These are phyloP conservation scores for Corynorhinus townsendii DNA, from an alignment of 2,113 vertebrate genomes.

Conservation along the genomic window DNA sequence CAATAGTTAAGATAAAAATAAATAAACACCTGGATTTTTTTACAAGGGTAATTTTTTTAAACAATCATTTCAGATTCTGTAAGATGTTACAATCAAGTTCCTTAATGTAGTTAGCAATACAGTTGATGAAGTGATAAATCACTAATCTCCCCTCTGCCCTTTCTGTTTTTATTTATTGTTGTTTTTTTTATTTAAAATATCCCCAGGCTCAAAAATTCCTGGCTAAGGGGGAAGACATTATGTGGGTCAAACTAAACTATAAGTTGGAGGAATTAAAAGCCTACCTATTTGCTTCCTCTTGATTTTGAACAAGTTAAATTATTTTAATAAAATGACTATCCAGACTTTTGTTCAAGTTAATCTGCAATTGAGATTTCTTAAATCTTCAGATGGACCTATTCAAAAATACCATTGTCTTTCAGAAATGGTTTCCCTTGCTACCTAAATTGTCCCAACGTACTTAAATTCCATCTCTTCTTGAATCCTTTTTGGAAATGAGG, in stretches of 20 bases:
- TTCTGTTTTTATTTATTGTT: background rate
- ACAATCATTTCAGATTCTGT: background rate
- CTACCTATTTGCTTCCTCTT: background rate
- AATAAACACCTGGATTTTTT: background rate
- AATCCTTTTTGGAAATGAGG: background rate
- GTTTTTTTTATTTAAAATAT: slow-evolving; percentile 9
- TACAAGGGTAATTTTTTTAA: background rate
- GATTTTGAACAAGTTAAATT: background rate
- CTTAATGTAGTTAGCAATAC: background rate
- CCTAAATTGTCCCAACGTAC: background rate
- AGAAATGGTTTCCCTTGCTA: background rate
- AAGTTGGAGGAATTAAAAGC: background rate
- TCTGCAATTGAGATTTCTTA: background rate
- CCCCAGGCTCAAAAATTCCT: background rate
- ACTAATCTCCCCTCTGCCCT: background rate
- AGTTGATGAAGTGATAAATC: background rate
- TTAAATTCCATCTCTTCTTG: slow-evolving; percentile 7
- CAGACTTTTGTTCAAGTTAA: background rate
- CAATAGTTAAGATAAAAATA: background rate
- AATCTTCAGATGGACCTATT: background rate
- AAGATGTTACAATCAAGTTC: background rate
- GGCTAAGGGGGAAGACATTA: background rate
- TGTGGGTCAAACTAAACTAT: slow-evolving; percentile 15
- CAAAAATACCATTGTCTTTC: background rate
- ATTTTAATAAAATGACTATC: background rate